Percentiles rank a stretch among this genome's conserved stretches.
Evolutionary conservation across 92 coral and sea anemone genomes (phyloP).

Genomic region (Paragorgia papillata): DNA sequence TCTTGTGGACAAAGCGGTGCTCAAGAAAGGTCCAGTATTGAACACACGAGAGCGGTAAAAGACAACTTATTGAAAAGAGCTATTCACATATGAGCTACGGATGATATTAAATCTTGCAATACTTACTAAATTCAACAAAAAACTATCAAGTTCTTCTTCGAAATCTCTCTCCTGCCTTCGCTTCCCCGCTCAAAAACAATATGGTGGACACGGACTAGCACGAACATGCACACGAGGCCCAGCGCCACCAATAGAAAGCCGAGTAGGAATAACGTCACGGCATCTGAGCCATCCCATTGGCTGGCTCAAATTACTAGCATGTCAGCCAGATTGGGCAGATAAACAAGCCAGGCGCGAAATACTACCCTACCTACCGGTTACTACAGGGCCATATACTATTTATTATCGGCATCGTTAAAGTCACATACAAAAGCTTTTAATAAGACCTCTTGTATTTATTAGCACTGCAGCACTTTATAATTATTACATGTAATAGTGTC

Average conservation of each 20-base stretch:
- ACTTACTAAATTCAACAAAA: conserved; percentile 18
- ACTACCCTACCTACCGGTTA: too few relatives aligned
- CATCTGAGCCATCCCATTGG: conserved; percentile 21
- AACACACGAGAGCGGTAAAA: too few relatives aligned
- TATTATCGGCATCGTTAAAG: too few relatives aligned
- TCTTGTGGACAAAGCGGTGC: too few relatives aligned
- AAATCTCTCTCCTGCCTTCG: background rate
- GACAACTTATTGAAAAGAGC: too few relatives aligned
- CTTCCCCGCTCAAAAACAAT: background rate
- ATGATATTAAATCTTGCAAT: background rate
- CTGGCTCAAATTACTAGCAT: background rate
- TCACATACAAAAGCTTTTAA: too few relatives aligned
- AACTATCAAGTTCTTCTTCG: background rate
- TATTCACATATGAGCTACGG: background rate
- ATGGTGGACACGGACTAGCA: background rate
- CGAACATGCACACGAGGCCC: background rate
- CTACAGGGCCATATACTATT: too few relatives aligned
- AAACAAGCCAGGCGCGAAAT: too few relatives aligned
- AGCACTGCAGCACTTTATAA: too few relatives aligned
- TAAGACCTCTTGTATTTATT: too few relatives aligned
- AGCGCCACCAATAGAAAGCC: background rate
- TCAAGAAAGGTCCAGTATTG: too few relatives aligned
- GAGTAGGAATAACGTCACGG: background rate
- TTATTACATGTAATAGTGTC: too few relatives aligned
- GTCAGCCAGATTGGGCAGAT: background rate